Conservation (phyloP, 2,888 invertebrate genomes). For the Timandra comae region DNA sequence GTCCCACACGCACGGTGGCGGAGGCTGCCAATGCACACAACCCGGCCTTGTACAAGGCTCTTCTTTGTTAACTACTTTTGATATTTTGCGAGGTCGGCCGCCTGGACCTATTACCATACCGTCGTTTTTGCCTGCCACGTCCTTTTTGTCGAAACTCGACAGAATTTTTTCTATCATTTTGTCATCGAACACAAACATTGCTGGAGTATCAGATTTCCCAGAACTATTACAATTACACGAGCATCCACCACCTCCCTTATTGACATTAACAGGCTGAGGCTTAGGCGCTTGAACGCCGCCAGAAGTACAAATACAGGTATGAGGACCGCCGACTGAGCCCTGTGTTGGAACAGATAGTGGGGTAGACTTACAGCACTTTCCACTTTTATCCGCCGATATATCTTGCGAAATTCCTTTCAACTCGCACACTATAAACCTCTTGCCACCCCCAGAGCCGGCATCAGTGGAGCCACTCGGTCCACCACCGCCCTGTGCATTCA, state of each 20-base stretch:
- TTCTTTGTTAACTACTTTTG: constrained; percentile 31
- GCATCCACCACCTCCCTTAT: constrained; percentile 12
- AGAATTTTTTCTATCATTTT: constrained; percentile 39
- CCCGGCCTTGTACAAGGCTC: constrained; percentile 52
- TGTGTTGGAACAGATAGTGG: constrained; percentile 19
- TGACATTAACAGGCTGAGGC: constrained; percentile 5
- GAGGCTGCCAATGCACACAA: constrained; percentile 60
- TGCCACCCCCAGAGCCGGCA: constrained; percentile 35
- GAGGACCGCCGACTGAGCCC: constrained; percentile 8
- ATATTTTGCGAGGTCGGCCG: constrained; percentile 31
- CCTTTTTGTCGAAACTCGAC: constrained; percentile 40
- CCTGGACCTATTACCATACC: constrained; percentile 31
- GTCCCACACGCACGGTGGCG: constrained; percentile 61
- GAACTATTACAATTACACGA: constrained; percentile 26
- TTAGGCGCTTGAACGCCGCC: constrained; percentile 7
- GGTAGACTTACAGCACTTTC: constrained; percentile 61
- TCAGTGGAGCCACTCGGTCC: constrained; percentile 30
- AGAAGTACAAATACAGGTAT: constrained; percentile 22
- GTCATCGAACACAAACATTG: constrained; percentile 43
- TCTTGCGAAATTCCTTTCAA: constrained; percentile 55
- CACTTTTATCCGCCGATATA: constrained; percentile 31
- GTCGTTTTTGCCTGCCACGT: constrained; percentile 25
- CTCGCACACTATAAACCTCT: constrained; percentile 67
- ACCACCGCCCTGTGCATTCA: constrained; percentile 33
- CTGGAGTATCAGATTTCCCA: constrained; percentile 16